phyloP scores from a whole-genome alignment of 2,797 vertebrate species.

The Microchirus variegatus region DNA sequence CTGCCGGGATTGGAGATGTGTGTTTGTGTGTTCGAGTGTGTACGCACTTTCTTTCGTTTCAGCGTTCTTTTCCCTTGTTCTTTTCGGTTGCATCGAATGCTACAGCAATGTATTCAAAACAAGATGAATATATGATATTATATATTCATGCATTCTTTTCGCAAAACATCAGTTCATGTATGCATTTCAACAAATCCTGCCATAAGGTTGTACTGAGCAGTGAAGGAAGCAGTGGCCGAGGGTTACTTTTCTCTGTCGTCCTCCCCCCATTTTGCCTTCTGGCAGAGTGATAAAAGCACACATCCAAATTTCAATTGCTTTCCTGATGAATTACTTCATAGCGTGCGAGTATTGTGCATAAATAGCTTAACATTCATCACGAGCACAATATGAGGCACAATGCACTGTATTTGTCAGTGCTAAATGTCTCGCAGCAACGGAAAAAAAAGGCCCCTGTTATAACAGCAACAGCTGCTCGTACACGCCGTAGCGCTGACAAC shows the following conservation, averaged over 20 bases:
- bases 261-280: conserved; percentile 3
- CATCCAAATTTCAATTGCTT: conserved; percentile 23
- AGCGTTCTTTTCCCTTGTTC: neutral
- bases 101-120: neutral
- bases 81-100: neutral
- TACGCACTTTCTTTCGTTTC: neutral
- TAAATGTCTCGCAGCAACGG: conserved; percentile 34
- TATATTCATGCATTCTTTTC: no score
- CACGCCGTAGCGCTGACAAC: conserved; percentile 31
- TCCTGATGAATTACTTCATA: conserved; percentile 46
- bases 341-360: conserved; percentile 31
- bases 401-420: conserved; percentile 28
- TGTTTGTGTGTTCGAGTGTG: neutral
- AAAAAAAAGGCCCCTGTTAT: conserved; percentile 30
- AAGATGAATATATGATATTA: neutral
- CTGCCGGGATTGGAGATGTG: conserved; percentile 15
- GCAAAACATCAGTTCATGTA: no score
- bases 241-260: conserved; percentile 10
- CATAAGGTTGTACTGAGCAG: neutral
- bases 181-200: neutral
- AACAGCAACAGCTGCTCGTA: conserved; percentile 51
- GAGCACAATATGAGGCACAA: conserved; percentile 33
- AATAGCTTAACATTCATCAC: conserved; percentile 45
- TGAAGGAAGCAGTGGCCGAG: conserved; percentile 5
- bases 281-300: conserved; percentile 29